Percentiles rank a stretch among this genome's conserved stretches.
phyloP scores from a whole-genome alignment of 2,113 vertebrate genomes.

The Anhinga rufa region DNA sequence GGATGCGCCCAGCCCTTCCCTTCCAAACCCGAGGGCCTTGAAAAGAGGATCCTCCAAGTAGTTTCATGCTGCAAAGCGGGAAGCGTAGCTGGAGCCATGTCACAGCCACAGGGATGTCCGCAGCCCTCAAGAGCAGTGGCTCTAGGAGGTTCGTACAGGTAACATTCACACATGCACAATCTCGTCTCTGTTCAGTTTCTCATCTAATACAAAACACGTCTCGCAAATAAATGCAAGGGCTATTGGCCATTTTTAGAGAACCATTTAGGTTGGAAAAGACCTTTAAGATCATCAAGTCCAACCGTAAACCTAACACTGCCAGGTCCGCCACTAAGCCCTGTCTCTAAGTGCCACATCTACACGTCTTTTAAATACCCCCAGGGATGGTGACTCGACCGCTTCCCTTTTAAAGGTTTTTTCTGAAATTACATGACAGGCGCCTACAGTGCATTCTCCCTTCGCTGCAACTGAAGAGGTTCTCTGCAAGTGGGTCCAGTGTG shows the following conservation, averaged over 20 bases:
- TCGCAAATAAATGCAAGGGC: neutral
- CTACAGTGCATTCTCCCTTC: neutral
- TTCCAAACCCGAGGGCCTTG: neutral
- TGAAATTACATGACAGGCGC: neutral
- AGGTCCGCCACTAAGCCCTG: neutral
- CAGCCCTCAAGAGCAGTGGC: neutral
- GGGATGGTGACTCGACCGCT: neutral
- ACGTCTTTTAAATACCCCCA: neutral
- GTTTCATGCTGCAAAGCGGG: neutral
- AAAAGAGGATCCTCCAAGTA: neutral
- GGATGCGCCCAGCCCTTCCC: neutral
- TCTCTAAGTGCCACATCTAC: neutral
- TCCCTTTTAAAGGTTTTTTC: neutral
- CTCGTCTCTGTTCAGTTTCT: neutral
- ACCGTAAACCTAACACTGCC: neutral
- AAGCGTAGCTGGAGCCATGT: neutral
- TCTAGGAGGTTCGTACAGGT: neutral
- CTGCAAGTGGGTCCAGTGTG: accelerated
- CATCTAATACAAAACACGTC: neutral
- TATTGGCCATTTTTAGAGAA: neutral
- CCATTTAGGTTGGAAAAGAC: neutral
- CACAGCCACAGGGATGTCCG: neutral
- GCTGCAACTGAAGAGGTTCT: neutral
- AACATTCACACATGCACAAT: neutral
- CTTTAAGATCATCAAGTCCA: neutral